Base-by-base conservation (phyloP, 1,140 invertebrate genomes). In the Pogonomyrmex barbatus region DNA sequence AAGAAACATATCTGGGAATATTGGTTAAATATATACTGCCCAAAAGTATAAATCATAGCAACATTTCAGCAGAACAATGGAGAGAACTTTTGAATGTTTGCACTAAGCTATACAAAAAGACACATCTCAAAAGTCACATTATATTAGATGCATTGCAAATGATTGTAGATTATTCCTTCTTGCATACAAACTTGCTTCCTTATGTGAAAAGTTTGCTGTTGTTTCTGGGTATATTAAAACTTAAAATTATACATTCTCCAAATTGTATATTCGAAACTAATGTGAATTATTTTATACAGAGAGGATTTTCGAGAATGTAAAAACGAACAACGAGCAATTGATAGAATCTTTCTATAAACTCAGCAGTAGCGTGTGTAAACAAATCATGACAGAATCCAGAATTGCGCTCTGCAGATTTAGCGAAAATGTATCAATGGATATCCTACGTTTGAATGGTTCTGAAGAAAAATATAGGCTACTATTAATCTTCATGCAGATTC, bases 391-490 rank as follows among this genome's bases (percentile, higher is more conserved):
- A 14, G 94, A 95, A 65, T 90, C 87, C 58, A 91, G 93, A 76
- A 58, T 81, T n/a, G 52, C 76, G 1, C 24, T 94, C 4, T 94
- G 93, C 73, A 86, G 90, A 73, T 93, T 95, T 78, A 90, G 91
- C 14, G 94, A 95, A 87, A 91, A 84, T 76, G 79, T 93, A 42
- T 77, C 91, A 2, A 88, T 89, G 30, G 56, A 60, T 17, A 76
- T 93, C 24, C 90, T 94, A 47, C 68, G 68, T 58, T 60, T 90
- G 0, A 88, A 92, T 33, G 79, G 86, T 54, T 90, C 84, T 10
- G 30, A 89, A 2, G 93, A 91, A 54, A 94, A 94, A 47, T 93
- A 93, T 71, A 90, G 91, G 39, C 71, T 93, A 8, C 58, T 94
- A 33, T 67, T 92, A 5, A 77, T 94, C 39, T 90, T 94, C 45